Evolutionary conservation across 1,140 invertebrate species (phyloP).

Genomic region (Gonatopus flavifemur): DNA sequence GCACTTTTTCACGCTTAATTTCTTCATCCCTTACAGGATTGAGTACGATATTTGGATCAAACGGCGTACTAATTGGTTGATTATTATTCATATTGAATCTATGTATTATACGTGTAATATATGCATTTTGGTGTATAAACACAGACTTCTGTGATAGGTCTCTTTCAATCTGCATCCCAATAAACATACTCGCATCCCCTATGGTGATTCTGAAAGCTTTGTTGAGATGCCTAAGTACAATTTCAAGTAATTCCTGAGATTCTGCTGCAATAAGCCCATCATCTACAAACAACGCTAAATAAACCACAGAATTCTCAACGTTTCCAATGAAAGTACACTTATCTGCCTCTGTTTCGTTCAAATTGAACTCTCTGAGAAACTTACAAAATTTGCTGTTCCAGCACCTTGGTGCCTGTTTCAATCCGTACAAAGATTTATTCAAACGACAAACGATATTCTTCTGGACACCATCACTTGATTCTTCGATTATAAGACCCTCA

Average conservation of each 20-base stretch:
- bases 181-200: slow-evolving; percentile 5
- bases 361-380: slow-evolving; percentile 4
- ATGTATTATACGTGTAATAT: not conserved
- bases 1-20: slow-evolving; percentile 11
- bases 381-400: slow-evolving; percentile 4
- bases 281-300: slow-evolving; percentile 33
- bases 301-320: not conserved
- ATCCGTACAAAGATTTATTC: not conserved
- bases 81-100: not conserved
- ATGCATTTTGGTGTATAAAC: not conserved
- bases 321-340: not conserved
- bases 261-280: slow-evolving; percentile 25
- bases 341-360: slow-evolving; percentile 8
- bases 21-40: not conserved
- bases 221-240: slow-evolving; percentile 5
- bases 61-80: not conserved
- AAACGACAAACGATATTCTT: not conserved
- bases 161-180: slow-evolving; percentile 17
- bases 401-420: not conserved
- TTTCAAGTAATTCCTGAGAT: slow-evolving; percentile 1
- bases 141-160: not conserved
- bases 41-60: not conserved
- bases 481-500: not conserved
- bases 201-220: slow-evolving; percentile 16
- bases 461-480: too few relatives aligned